Percentiles rank a stretch among this genome's conserved stretches.
Evolutionary conservation across 2,113 vertebrate genomes (phyloP).

Genomic region (Sebastes fasciatus): DNA sequence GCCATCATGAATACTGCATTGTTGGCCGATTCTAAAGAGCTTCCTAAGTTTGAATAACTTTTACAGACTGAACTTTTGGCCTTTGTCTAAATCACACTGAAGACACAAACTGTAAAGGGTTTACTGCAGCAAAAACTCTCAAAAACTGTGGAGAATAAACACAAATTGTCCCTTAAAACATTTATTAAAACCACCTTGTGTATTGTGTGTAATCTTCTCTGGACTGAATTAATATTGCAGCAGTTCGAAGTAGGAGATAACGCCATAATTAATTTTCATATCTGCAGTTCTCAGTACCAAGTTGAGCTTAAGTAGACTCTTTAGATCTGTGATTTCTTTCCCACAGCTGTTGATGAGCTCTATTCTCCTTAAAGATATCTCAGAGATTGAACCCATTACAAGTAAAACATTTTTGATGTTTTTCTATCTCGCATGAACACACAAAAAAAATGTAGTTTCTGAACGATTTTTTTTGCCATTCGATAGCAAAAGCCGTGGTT

Average conservation of each 20-base stretch:
- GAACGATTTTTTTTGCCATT: neutral
- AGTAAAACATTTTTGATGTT: constrained; percentile 35
- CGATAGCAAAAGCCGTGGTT: neutral
- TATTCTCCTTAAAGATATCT: constrained; percentile 38
- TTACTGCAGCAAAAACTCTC: neutral
- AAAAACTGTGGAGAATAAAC: constrained; percentile 42
- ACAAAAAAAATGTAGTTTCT: neutral
- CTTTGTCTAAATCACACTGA: constrained; percentile 24
- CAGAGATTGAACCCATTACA: constrained; percentile 43
- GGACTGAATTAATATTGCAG: constrained; percentile 36
- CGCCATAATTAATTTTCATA: constrained; percentile 70
- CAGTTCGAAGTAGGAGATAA: constrained; percentile 63
- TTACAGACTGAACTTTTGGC: constrained; percentile 26
- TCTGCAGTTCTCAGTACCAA: constrained; percentile 47
- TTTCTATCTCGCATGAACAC: neutral
- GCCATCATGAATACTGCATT: constrained; percentile 74
- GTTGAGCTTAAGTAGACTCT: constrained; percentile 38
- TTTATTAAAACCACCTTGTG: constrained; percentile 22
- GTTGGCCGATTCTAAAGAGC: constrained; percentile 32
- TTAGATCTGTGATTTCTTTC: constrained; percentile 50
- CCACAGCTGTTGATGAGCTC: constrained; percentile 44
- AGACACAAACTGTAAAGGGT: neutral
- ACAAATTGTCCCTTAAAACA: neutral
- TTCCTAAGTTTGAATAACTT: constrained; percentile 35
- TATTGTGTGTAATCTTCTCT: constrained; percentile 18